Conservation (phyloP, 2,888 invertebrate species). For the Brassicogethes aeneus region DNA sequence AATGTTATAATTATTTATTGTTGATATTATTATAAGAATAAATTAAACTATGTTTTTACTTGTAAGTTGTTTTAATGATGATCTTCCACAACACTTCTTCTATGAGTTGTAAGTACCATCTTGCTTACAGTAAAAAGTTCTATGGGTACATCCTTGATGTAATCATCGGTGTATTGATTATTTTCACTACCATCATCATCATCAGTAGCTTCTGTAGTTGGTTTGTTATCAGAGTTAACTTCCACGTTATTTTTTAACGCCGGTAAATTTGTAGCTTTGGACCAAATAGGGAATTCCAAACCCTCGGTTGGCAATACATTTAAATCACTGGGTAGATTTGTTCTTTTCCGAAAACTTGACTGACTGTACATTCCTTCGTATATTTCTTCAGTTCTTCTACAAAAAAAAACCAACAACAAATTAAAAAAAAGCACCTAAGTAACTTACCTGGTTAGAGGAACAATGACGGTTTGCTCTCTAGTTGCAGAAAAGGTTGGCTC, state of each 20-base stretch:
- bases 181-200: not conserved
- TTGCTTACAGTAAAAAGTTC: slow-evolving; percentile 37
- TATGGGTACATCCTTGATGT: slow-evolving; percentile 34
- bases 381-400: slow-evolving; percentile 43
- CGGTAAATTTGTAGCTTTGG: slow-evolving; percentile 34
- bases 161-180: slow-evolving; percentile 17
- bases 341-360: slow-evolving; percentile 10
- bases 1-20: too few relatives aligned
- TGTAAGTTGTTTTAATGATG: too few relatives aligned
- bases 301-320: too few relatives aligned
- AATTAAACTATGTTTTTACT: too few relatives aligned
- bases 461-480: slow-evolving; percentile 50
- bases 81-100: too few relatives aligned
- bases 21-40: too few relatives aligned
- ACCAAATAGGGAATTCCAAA: too few relatives aligned
- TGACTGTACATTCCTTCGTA: slow-evolving; percentile 40
- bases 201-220: too few relatives aligned
- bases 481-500: slow-evolving; percentile 43
- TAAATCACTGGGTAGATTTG: not conserved
- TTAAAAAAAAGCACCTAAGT: not conserved
- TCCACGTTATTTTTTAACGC: too few relatives aligned
- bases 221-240: too few relatives aligned
- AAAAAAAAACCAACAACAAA: too few relatives aligned
- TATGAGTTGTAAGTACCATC: slow-evolving; percentile 25
- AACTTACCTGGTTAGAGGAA: slow-evolving; percentile 50